Conservation (phyloP, 2,797 vertebrate species). For the Propithecus perrieri region DNA sequence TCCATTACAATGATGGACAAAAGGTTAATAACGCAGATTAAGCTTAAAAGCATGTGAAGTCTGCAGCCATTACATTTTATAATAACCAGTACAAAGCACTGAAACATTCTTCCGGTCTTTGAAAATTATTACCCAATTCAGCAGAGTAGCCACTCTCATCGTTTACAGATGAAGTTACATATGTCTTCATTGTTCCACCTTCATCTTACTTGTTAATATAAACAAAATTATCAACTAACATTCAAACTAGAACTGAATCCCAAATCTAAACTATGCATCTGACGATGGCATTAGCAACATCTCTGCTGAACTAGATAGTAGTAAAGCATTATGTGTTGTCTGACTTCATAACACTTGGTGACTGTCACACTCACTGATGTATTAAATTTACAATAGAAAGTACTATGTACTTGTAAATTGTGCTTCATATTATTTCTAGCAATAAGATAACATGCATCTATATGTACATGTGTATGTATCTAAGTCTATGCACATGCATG, state of each 20-base stretch:
- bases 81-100: neutral
- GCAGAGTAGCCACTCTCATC: neutral
- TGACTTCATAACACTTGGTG: neutral
- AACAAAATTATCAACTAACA: neutral
- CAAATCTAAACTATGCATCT: neutral
- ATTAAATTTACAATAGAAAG: neutral
- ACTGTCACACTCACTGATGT: neutral
- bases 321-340: neutral
- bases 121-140: neutral
- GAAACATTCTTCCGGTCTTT: neutral
- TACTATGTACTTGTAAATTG: neutral
- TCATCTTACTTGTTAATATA: neutral
- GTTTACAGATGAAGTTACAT: neutral
- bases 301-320: neutral
- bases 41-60: neutral
- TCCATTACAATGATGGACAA: neutral
- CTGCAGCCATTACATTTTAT: neutral
- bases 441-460: neutral
- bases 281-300: neutral
- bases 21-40: neutral
- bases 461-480: accelerated
- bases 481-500: too few species aligned
- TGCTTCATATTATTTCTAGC: neutral
- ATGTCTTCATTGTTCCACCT: neutral
- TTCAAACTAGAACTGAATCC: neutral